These are phyloP conservation scores for Drosophila antonietae DNA, from an alignment of 2,888 invertebrate species.

Conservation along the genomic window DNA sequence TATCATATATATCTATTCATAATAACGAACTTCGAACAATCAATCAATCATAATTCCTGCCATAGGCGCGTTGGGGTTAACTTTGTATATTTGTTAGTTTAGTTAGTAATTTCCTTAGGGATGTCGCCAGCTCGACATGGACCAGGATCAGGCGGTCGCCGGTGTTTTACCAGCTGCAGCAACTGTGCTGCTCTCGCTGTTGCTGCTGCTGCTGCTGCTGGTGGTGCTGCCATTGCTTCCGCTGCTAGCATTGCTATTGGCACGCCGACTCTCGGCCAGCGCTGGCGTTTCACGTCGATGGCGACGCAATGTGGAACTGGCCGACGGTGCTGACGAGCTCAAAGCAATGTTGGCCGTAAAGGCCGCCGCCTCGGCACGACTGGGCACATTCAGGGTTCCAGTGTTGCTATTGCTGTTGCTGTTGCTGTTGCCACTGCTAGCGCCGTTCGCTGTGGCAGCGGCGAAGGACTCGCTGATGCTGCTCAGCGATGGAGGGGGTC, in stretches of 20 bases:
- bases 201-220: slow-evolving; percentile 19
- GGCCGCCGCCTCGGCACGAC: slow-evolving; percentile 74
- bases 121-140: slow-evolving; percentile 53
- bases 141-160: slow-evolving; percentile 82
- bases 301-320: slow-evolving; percentile 79
- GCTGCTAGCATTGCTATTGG: slow-evolving; percentile 71
- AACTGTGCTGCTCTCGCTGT: slow-evolving; percentile 31
- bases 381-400: slow-evolving; percentile 74
- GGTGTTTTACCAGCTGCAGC: slow-evolving; percentile 60
- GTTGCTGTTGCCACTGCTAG: slow-evolving; percentile 32
- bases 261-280: slow-evolving; percentile 56
- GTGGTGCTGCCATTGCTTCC: slow-evolving; percentile 39
- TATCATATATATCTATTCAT: slow-evolving; percentile 41
- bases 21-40: slow-evolving; percentile 72
- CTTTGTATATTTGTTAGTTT: slow-evolving; percentile 47
- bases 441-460: slow-evolving; percentile 72
- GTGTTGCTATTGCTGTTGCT: slow-evolving; percentile 20
- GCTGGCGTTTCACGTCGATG: slow-evolving; percentile 64
- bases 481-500: slow-evolving; percentile 80
- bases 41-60: slow-evolving; percentile 67
- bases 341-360: slow-evolving; percentile 75
- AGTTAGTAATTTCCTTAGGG: slow-evolving; percentile 40
- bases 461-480: slow-evolving; percentile 82
- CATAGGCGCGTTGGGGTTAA: slow-evolving; percentile 75
- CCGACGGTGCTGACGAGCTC: slow-evolving; percentile 82